These are phyloP conservation scores for Nannospalax galili DNA, from an alignment of 2,113 vertebrate species.

Conservation along the genomic window DNA sequence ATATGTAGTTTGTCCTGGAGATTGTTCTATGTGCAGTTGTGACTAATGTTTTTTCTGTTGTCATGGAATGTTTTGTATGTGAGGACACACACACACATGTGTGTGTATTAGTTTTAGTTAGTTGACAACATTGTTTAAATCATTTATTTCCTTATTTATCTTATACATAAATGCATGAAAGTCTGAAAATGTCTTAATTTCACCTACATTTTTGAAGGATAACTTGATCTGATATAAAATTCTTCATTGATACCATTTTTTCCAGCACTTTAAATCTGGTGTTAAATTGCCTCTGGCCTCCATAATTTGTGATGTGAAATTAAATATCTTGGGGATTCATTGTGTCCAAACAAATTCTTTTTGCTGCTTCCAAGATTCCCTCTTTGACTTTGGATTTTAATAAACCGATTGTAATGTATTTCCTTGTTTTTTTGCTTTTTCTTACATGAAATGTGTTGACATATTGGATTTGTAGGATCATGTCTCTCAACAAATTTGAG, in stretches of 20 bases:
- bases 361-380: not conserved
- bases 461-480: not conserved
- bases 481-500: not conserved
- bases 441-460: not conserved
- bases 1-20: not conserved
- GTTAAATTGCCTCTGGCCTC: not conserved
- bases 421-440: not conserved
- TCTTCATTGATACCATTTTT: not conserved
- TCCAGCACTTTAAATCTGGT: not conserved
- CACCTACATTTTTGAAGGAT: not conserved
- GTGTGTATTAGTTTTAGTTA: not conserved
- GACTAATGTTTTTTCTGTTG: not conserved
- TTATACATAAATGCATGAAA: not conserved
- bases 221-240: not conserved
- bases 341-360: not conserved
- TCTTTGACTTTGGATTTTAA: not conserved
- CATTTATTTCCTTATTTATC: not conserved
- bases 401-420: not conserved
- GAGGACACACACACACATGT: no score
- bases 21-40: not conserved
- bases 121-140: not conserved
- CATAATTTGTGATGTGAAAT: not conserved
- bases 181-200: not conserved
- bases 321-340: not conserved
- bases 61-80: not conserved